Base-by-base conservation (phyloP, 2,113 vertebrate genomes). In the Salvelinus namaycush region DNA sequence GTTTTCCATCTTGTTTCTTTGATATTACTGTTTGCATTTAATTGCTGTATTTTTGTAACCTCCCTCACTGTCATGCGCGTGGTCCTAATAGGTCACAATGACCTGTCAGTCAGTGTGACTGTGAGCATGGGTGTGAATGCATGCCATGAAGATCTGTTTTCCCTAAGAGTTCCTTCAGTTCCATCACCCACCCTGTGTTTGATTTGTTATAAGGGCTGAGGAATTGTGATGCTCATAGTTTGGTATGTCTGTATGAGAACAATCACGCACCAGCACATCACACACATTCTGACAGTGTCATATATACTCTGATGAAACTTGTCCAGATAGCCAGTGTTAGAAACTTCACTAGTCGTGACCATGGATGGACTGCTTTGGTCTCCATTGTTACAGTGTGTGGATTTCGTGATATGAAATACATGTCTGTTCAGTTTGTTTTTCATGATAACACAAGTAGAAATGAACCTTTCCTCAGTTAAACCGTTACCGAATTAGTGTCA, bases 371-470 rank as follows among this genome's bases (percentile, higher is more conserved):
- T 87, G 87, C 49, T 90, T 85, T 87, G 88, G 86, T 89, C 89
- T 90, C 86, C 89, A 85, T 88, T 85, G 88, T 80, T 86, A 87
- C 86, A 86, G 86, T 88, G 69, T 86, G 90, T 90, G 86, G 86
- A 90, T 83, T 87, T 91, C 89, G 90, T 92, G 92, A 90, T 88
- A 89, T 87, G 85, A 89, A 89, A 83, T 87, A 85, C 74, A 79
- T 71, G 87, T 89, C 80, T 67, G 89, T 92, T 90, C 54, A 82
- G 86, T 89, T 90, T 89, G 77, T 85, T 73, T 90, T 90, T 87
- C 88, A 91, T 85, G 84, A 86, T 82, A 12, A 9, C 39, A 86
- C 84, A 77, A 77, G 84, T 92, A 92, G 87, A 88, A 83, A 81
- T 82, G 29, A 27, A 79, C 74, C 77, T 83, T 84, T 89, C 87